These are phyloP conservation scores for Geothlypis trichas DNA, from an alignment of 2,113 vertebrate species.

Conservation along the genomic window DNA sequence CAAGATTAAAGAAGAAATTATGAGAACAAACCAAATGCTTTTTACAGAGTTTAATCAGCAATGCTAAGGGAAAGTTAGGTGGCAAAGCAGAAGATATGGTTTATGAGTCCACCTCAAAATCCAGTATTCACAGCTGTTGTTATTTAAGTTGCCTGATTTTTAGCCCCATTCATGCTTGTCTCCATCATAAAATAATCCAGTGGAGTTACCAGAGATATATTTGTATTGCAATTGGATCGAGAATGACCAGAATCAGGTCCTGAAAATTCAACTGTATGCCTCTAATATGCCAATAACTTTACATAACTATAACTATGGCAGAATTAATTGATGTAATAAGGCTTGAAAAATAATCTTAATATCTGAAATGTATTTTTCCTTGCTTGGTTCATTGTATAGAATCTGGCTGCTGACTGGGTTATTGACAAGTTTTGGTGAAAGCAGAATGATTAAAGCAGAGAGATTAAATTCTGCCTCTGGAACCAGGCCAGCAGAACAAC, in stretches of 20 bases:
- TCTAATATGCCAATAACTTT: background rate
- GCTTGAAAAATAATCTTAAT: background rate
- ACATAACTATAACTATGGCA: background rate
- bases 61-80: background rate
- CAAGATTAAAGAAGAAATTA: background rate
- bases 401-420: background rate
- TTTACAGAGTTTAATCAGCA: background rate
- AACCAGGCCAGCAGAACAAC: background rate
- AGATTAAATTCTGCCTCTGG: background rate
- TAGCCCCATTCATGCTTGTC: background rate
- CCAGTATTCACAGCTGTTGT: background rate
- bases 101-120: background rate
- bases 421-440: background rate
- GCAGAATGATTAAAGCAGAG: background rate
- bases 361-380: background rate
- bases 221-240: background rate
- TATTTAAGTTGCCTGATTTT: background rate
- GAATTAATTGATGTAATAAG: background rate
- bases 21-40: background rate
- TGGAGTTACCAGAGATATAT: background rate
- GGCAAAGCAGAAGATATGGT: background rate
- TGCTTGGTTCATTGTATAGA: background rate
- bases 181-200: background rate
- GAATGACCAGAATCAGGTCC: background rate
- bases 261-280: background rate